Evolutionary conservation across 2,797 vertebrate species (phyloP), one percentile per base, ranked within the genome.

Genomic region (Smutsia gigantea): DNA sequence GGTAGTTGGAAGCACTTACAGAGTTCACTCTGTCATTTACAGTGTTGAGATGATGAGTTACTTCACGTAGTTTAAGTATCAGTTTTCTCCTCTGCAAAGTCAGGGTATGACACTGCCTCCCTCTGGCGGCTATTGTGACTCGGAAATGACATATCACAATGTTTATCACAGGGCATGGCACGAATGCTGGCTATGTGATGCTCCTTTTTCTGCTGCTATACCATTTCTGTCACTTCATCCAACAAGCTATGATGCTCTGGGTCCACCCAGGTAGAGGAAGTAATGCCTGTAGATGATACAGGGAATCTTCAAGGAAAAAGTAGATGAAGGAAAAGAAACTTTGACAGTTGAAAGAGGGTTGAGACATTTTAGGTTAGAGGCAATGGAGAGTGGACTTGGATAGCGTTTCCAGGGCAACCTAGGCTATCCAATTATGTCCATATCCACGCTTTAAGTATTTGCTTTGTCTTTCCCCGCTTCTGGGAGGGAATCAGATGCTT

Each of bases 51-150:
- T 91, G 57, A 85, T 82, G 57, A 81, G 5, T 51, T 79, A 72
- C 81, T 71, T 71, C 14, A 75, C 7, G 2, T 61, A 49, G 2
- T 87, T n/a, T 88, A 51, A 88, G 46, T 42, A 83, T 84, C 9
- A 31, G 6, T 95, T 87, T 96, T 27, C 46, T 79, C 17, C 59
- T 94, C 61, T 94, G 31, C 49, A 66, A 87, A 83, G 78, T 69
- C n/a, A 69, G 63, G 49, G 1, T 34, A 27, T 82, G 31, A 68
- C 23, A 15, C n/a, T 72, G n/a, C 25, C 64, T 94, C 29, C 34
- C 17, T 64, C 27, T 87, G 12, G 3, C 10, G 53, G 42, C 29
- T 85, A 2, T 11, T 55, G 7, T 95, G 9, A 89, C 87, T 6
- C 66, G 7, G 2, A 27, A 69, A 69, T 87, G 59, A 25, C 10